A percentile compares a stretch with the other conserved stretches of the same genome.
These are phyloP conservation scores for Dermolepida albohirtum DNA, from an alignment of 2,888 invertebrate genomes.

Conservation along the genomic window DNA sequence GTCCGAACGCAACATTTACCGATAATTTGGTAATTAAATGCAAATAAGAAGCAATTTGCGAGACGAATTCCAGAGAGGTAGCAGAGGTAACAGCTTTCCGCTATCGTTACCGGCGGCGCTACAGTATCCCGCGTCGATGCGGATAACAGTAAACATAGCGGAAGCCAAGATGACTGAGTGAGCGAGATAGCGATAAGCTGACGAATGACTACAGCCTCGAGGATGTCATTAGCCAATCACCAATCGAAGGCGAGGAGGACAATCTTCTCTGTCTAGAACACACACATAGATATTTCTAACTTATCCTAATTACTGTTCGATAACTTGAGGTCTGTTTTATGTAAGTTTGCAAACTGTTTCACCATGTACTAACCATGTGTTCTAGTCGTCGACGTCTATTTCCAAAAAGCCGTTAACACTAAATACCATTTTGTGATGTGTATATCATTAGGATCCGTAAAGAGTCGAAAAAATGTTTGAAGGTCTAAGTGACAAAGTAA, in stretches of 20 bases:
- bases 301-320: slow-evolving; percentile 31
- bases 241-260: slow-evolving; percentile 5
- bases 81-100: slow-evolving; percentile 16
- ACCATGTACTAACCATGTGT: background rate
- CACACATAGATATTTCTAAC: slow-evolving; percentile 8
- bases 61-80: slow-evolving; percentile 18
- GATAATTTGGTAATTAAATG: slow-evolving; percentile 38
- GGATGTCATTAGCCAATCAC: slow-evolving; percentile 30
- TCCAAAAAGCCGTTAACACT: slow-evolving; percentile 2
- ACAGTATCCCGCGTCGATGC: background rate
- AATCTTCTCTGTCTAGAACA: slow-evolving; percentile 2
- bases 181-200: slow-evolving; percentile 2
- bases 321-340: slow-evolving; percentile 19
- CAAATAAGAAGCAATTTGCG: slow-evolving; percentile 30
- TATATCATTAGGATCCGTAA: too few species aligned
- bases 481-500: too few species aligned
- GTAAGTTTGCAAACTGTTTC: slow-evolving; percentile 21
- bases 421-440: too few species aligned
- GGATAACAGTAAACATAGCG: slow-evolving; percentile 5
- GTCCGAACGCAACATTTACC: slow-evolving; percentile 33
- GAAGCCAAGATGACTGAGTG: background rate
- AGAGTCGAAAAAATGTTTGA: too few species aligned
- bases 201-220: slow-evolving; percentile 10
- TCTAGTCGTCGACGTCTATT: slow-evolving; percentile 6
- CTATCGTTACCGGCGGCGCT: background rate